These are phyloP conservation scores for Pissodes strobi DNA, from an alignment of 1,140 invertebrate genomes.

Conservation along the genomic window DNA sequence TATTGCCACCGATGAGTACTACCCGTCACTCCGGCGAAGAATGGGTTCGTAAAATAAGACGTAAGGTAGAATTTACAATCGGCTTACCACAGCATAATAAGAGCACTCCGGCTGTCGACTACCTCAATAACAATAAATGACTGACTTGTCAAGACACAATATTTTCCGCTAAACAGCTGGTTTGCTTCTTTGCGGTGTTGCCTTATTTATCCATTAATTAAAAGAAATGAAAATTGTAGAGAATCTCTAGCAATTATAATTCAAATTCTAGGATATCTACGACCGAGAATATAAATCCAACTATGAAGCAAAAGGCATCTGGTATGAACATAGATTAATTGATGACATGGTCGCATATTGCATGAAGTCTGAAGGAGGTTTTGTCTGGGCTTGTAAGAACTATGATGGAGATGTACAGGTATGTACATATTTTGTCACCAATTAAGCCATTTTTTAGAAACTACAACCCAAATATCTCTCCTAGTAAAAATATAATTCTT, in stretches of 20 bases:
- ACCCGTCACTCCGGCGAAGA: no score
- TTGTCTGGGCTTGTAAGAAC: constrained; percentile 99
- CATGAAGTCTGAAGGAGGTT: constrained; percentile 97
- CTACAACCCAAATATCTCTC: no score
- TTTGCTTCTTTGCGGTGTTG: no score
- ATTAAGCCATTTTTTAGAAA: not conserved
- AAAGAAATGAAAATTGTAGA: no score
- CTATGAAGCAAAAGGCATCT: constrained; percentile 85
- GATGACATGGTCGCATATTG: constrained; percentile 99
- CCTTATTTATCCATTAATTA: no score
- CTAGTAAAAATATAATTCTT: no score
- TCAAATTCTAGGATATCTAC: constrained; percentile 86
- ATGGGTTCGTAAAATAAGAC: no score
- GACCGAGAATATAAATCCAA: constrained; percentile 84
- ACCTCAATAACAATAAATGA: not conserved
- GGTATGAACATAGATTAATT: constrained; percentile 97
- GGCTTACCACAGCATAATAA: not conserved
- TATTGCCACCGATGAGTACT: no score
- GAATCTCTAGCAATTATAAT: not conserved
- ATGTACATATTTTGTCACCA: not conserved
- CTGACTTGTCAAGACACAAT: not conserved
- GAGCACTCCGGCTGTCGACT: no score
- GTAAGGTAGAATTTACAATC: no score
- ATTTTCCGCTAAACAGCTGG: no score
- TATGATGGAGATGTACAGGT: constrained; percentile 98